Evolutionary conservation across 1,140 invertebrate genomes (phyloP).

Genomic region (Delia radicum): DNA sequence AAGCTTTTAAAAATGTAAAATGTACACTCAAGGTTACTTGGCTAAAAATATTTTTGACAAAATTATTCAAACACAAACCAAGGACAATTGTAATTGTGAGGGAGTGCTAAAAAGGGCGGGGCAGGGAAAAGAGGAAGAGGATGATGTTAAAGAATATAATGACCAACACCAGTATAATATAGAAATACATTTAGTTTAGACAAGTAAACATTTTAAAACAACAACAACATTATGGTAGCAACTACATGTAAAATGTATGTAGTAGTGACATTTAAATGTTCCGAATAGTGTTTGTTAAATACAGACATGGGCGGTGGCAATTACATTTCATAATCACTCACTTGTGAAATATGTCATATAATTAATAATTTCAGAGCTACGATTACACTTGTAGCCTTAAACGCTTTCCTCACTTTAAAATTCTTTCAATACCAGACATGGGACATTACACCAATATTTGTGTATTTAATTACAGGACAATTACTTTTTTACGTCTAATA

Average conservation of each 20-base stretch:
- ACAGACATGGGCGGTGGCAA: not conserved
- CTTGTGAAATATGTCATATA: no score
- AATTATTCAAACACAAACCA: not conserved
- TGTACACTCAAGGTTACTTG: not conserved
- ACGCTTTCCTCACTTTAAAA: no score
- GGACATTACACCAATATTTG: no score
- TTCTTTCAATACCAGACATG: no score
- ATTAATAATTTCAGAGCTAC: no score
- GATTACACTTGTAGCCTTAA: no score
- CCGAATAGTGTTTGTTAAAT: no score
- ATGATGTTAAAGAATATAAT: not conserved
- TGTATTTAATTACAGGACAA: no score
- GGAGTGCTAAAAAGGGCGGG: not conserved
- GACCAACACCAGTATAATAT: not conserved
- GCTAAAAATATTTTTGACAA: not conserved
- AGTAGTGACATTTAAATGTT: not conserved
- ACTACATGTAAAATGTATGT: not conserved
- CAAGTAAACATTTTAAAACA: not conserved
- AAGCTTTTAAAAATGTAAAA: not conserved
- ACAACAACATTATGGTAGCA: not conserved
- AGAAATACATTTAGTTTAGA: no score
- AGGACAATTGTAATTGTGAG: not conserved
- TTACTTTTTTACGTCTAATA: no score
- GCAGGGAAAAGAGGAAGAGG: not conserved
- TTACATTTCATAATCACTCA: no score